Base-by-base conservation (phyloP, 2,888 invertebrate species). In the Periphyllus acericola region DNA sequence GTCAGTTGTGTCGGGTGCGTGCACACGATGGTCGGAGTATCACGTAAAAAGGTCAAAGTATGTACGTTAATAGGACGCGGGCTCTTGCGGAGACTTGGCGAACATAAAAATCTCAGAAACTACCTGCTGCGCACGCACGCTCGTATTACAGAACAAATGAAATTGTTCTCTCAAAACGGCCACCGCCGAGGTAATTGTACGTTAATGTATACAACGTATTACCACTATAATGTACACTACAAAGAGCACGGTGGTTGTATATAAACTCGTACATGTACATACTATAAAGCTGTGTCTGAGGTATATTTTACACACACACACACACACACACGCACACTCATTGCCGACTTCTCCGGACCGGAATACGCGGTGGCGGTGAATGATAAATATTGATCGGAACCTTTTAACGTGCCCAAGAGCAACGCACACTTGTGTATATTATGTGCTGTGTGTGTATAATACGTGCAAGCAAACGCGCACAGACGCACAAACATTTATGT, bases 361-460 rank as follows among this genome's bases (percentile, higher is more conserved):
- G 72, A 55, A 74, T 40, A 36, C 60, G 36, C 52, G 60, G 14
- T 40, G 29, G 36, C 52, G 60, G 14, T 40, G 29, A 55, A 74
- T 66, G 40, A 83, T 83, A 75, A 83, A 83, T 40, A 76, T 83
- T 14, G 83, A 66, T 83, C 74, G 60, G 40, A 66, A 83, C 75
- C 75, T 29, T 83, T 83, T 75, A 60, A 83, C 83, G 60, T 68
- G 66, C 52, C n/a, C n/a, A n/a, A n/a, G n/a, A n/a, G 25, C 34
- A 5, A 68, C 29, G 11, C 29, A 29, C n/a, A 60, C 21, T 21
- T 21, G 25, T 21, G 25, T 21, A 60, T 21, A 60, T 21, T 60
- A 21, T 21, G 5, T 60, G 4, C 1, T 36, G 19, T 5, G 36
- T 36, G 36, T 40, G 19, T 17, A 40, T 11, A 40, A 40, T 75